phyloP scores from a whole-genome alignment of 2,797 vertebrate genomes.

The Sebastes steindachneri region DNA sequence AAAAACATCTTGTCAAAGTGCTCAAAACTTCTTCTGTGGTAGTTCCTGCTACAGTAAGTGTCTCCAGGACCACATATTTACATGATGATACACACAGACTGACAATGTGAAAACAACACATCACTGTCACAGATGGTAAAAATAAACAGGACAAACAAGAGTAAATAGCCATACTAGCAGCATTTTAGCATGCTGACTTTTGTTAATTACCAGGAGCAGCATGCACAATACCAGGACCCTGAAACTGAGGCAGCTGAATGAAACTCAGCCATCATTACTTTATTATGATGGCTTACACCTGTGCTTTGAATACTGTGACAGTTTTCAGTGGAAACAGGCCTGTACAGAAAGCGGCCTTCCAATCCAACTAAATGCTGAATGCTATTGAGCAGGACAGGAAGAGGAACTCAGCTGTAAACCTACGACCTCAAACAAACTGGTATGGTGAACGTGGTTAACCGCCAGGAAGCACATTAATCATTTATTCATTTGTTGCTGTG shows the following conservation, averaged over 20 bases:
- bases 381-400: neutral
- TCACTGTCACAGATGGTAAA: neutral
- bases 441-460: conserved; percentile 13
- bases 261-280: neutral
- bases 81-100: too few relatives aligned
- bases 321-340: neutral
- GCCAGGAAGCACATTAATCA: neutral
- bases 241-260: neutral
- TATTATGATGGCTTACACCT: neutral
- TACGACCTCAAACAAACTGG: neutral
- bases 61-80: too few relatives aligned
- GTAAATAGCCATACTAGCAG: neutral
- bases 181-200: neutral
- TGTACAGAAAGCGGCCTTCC: too few relatives aligned
- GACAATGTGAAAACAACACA: too few relatives aligned
- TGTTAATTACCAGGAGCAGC: neutral
- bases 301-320: neutral
- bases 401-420: conserved; percentile 2
- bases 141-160: neutral
- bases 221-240: neutral
- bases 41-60: too few relatives aligned
- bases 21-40: too few relatives aligned
- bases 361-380: neutral
- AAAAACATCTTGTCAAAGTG: too few relatives aligned
- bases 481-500: neutral